Evolutionary conservation across 2,888 invertebrate species (phyloP).

Genomic region (Camponotus fellah): DNA sequence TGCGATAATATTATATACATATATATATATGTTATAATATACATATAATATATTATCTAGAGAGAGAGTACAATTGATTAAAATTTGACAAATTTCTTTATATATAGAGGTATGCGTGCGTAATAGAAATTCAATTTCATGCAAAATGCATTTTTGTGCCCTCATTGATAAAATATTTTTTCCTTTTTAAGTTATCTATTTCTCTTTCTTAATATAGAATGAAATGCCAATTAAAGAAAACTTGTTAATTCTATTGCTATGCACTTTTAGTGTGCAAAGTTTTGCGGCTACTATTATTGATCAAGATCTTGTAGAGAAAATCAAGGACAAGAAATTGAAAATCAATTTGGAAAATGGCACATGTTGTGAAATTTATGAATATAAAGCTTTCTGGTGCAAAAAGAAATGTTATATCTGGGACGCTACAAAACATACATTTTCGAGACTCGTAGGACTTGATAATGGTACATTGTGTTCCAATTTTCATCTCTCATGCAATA

Average conservation of each 20-base stretch:
- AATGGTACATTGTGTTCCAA: conserved; percentile 83
- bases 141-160: neutral
- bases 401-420: conserved; percentile 88
- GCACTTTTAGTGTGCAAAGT: conserved; percentile 66
- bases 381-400: conserved; percentile 87
- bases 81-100: neutral
- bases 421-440: conserved; percentile 84
- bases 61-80: neutral
- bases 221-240: neutral
- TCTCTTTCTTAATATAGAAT: neutral
- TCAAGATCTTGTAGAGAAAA: conserved; percentile 72
- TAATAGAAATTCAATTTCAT: neutral
- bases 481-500: conserved; percentile 83
- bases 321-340: conserved; percentile 75
- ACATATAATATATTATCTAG: neutral
- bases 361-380: conserved; percentile 80
- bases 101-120: neutral
- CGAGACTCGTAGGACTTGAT: conserved; percentile 86
- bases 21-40: neutral
- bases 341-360: conserved; percentile 83
- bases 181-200: neutral
- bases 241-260: neutral
- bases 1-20: neutral
- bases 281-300: conserved; percentile 59
- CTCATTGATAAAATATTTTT: neutral